Conservation (phyloP, 2,797 vertebrate genomes). For the Cynopterus sphinx region DNA sequence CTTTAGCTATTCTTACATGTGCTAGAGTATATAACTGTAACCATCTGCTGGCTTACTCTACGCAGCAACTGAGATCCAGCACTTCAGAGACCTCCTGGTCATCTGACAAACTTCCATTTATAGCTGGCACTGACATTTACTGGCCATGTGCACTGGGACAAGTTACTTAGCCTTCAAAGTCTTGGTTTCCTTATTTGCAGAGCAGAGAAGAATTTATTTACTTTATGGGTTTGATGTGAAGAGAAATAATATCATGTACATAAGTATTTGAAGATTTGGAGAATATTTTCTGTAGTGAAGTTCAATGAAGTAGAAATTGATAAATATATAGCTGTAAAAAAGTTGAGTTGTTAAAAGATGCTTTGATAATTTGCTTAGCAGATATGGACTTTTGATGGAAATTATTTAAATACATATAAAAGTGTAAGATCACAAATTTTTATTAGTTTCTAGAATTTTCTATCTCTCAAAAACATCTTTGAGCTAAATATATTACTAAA, state of each 20-base stretch:
- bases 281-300: conserved; percentile 9
- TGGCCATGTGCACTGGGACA: neutral
- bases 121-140: neutral
- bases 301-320: conserved; percentile 15
- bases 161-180: neutral
- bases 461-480: conserved; percentile 28
- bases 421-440: neutral
- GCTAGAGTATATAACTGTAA: neutral
- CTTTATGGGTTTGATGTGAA: neutral
- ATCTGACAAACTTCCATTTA: neutral
- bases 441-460: conserved; percentile 46
- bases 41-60: neutral
- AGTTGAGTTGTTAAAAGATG: conserved; percentile 3
- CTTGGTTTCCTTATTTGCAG: neutral
- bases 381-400: neutral
- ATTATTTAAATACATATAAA: conserved; percentile 23
- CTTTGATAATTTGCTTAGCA: conserved; percentile 36
- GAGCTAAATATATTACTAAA: neutral
- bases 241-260: neutral
- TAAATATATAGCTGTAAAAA: neutral
- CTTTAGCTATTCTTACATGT: neutral
- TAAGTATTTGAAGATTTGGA: neutral
- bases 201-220: neutral
- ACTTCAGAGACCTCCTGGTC: neutral
- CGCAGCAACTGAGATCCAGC: neutral